Percentiles rank a stretch among this genome's conserved stretches.
phyloP scores from a whole-genome alignment of 2,113 vertebrate genomes.

The Echinops telfairi region DNA sequence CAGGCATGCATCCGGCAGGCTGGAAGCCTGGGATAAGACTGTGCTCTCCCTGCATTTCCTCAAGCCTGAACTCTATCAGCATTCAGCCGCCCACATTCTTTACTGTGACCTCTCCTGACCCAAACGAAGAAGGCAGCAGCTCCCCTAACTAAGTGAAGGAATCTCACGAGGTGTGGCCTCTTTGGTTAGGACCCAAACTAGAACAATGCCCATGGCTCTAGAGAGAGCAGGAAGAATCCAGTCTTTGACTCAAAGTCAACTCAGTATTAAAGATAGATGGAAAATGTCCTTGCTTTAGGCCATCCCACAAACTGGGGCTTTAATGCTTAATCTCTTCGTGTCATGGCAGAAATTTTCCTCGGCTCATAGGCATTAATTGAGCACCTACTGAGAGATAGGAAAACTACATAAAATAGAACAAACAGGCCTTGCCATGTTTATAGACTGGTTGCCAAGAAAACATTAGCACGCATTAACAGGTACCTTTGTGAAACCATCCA shows the following conservation, averaged over 20 bases:
- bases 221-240: not conserved
- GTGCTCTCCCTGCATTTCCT: conserved; percentile 57
- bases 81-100: not conserved
- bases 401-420: not conserved
- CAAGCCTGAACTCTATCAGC: not conserved
- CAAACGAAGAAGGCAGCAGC: conserved; percentile 20
- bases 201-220: not conserved
- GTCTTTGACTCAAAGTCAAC: conserved; percentile 36
- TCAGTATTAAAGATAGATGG: not conserved
- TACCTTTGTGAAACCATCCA: not conserved
- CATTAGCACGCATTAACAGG: not conserved
- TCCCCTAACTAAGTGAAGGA: not conserved
- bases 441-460: not conserved
- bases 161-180: conserved; percentile 3
- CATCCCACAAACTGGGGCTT: not conserved
- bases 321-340: not conserved
- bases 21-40: not conserved
- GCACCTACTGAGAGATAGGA: not conserved
- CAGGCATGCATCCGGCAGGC: not conserved
- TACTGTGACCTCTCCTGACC: not conserved
- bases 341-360: conserved; percentile 4
- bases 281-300: not conserved
- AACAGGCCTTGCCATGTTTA: conserved; percentile 1
- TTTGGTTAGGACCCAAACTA: not conserved
- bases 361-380: not conserved